A percentile compares a stretch with the other conserved stretches of the same genome.
Conservation (phyloP, 2,888 invertebrate species). For the Drosophila fungiperda region DNA sequence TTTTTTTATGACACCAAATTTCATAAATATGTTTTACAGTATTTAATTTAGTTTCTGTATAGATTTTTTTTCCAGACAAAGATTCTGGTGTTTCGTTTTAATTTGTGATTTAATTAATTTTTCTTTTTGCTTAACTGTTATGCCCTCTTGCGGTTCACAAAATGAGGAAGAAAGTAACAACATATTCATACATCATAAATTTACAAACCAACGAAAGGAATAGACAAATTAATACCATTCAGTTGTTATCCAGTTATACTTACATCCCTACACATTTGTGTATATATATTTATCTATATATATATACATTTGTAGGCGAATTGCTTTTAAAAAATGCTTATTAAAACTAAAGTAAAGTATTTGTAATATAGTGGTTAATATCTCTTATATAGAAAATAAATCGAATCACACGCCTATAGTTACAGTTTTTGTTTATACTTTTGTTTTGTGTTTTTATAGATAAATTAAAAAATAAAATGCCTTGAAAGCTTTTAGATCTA, state of each 20-base stretch:
- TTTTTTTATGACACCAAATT: conserved; percentile 52
- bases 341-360: conserved; percentile 27
- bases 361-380: conserved; percentile 15
- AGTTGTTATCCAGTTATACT: conserved; percentile 12
- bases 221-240: conserved; percentile 1
- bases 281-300: background rate
- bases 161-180: conserved; percentile 16
- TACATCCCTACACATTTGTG: background rate
- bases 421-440: conserved; percentile 6
- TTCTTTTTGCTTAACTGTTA: conserved; percentile 32
- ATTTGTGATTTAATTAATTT: conserved; percentile 26
- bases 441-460: conserved; percentile 1
- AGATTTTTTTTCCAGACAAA: conserved; percentile 18
- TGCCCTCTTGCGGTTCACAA: conserved; percentile 42
- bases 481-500: conserved; percentile 20
- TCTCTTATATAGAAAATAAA: conserved; percentile 26
- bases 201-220: conserved; percentile 6
- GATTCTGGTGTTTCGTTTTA: conserved; percentile 20
- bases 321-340: conserved; percentile 27
- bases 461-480: conserved; percentile 5
- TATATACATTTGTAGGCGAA: conserved; percentile 1
- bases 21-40: conserved; percentile 57
- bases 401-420: conserved; percentile 34
- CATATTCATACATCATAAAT: conserved; percentile 2
- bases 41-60: conserved; percentile 14